phyloP scores from a whole-genome alignment of 2,888 invertebrate genomes.

The Aporophyla nigra region DNA sequence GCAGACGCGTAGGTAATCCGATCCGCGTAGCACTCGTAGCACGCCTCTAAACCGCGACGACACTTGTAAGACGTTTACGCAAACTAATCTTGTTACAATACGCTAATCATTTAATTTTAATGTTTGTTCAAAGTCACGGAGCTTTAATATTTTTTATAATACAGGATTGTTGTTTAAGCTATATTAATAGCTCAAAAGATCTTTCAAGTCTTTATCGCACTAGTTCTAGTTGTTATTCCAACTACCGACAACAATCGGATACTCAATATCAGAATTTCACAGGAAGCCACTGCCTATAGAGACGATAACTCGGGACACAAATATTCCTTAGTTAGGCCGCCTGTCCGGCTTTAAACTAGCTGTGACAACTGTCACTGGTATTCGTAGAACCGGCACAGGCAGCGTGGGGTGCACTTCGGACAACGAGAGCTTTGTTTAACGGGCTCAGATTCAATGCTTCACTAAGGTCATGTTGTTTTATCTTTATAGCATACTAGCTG shows the following conservation, averaged over 20 bases:
- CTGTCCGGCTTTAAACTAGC: background rate
- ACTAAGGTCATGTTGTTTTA: background rate
- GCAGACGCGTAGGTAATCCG: constrained; percentile 51
- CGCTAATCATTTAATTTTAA: constrained; percentile 1
- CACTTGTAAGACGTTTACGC: constrained; percentile 45
- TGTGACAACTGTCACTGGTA: constrained; percentile 6
- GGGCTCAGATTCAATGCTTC: constrained; percentile 9
- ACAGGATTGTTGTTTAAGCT: background rate
- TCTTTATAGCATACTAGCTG: background rate
- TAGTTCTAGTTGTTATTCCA: background rate
- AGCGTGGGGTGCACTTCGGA: background rate
- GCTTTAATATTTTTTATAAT: background rate
- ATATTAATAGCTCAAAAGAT: background rate
- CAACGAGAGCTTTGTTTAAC: background rate
- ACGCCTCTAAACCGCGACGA: constrained; percentile 44
- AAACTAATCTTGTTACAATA: constrained; percentile 39
- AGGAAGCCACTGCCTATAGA: constrained; percentile 15
- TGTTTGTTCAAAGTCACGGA: background rate
- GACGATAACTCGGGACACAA: constrained; percentile 17
- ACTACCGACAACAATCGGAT: constrained; percentile 3
- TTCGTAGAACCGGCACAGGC: background rate
- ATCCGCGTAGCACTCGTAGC: constrained; percentile 59
- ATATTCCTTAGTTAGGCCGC: constrained; percentile 35
- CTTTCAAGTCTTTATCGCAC: background rate
- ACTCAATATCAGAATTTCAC: constrained; percentile 14